These are phyloP conservation scores for Mercenaria mercenaria DNA, from an alignment of 1,140 invertebrate species.

Conservation along the genomic window DNA sequence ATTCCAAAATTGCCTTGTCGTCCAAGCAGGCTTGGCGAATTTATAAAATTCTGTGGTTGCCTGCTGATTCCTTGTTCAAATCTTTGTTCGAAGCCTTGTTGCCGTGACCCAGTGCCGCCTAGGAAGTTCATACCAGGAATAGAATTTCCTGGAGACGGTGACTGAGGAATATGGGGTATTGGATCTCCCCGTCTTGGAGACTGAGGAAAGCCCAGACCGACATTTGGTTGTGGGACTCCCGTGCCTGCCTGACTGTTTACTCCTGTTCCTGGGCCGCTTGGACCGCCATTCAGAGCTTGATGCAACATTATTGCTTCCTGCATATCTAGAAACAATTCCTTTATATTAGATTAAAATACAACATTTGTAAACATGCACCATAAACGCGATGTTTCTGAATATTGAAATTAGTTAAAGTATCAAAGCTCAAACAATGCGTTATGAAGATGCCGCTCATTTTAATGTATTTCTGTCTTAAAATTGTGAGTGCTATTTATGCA, in stretches of 20 bases:
- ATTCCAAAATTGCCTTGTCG: not conserved
- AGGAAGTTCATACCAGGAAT: not conserved
- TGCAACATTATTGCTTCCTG: conserved; percentile 43
- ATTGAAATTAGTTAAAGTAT: not conserved
- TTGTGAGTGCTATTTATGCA: too few relatives aligned
- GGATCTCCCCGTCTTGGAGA: not conserved
- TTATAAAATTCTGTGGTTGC: conserved; percentile 15
- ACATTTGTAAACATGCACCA: too few relatives aligned
- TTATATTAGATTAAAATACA: too few relatives aligned
- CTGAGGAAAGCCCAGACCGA: not conserved
- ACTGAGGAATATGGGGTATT: not conserved
- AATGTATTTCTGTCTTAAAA: too few relatives aligned
- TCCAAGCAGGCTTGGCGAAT: not conserved
- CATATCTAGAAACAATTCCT: too few relatives aligned
- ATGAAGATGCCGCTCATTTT: too few relatives aligned
- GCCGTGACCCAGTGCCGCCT: not conserved
- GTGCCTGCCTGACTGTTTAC: not conserved
- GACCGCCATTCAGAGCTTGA: conserved; percentile 54
- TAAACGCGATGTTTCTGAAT: too few relatives aligned
- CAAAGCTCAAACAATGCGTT: too few relatives aligned
- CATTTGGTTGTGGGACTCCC: not conserved
- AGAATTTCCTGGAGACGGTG: not conserved
- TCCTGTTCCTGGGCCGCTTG: conserved; percentile 41
- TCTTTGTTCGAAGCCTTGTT: conserved; percentile 1
- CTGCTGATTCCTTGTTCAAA: conserved; percentile 36